phyloP scores from a whole-genome alignment of 2,797 vertebrate genomes.

The Orientallactaga sibirica region DNA sequence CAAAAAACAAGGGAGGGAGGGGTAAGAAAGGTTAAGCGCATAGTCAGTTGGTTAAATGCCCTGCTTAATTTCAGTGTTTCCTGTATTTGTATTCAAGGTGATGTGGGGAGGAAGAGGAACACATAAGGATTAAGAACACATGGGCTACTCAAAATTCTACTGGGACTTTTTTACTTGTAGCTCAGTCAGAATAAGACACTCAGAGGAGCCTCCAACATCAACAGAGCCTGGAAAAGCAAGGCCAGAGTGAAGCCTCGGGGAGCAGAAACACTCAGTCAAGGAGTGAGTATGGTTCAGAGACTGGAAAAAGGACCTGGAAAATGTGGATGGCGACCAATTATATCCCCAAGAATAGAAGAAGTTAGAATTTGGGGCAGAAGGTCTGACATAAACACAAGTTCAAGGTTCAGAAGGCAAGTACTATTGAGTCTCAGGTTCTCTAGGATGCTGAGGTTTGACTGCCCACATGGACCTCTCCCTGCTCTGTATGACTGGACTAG shows the following conservation, averaged over 20 bases:
- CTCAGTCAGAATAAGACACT: neutral
- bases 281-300: neutral
- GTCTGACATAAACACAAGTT: neutral
- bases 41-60: neutral
- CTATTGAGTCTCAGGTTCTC: neutral
- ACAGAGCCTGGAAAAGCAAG: neutral
- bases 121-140: constrained; percentile 9
- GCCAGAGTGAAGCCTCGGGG: neutral
- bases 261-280: neutral
- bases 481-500: neutral
- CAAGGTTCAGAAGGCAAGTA: neutral
- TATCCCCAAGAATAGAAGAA: neutral
- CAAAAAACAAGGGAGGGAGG: neutral
- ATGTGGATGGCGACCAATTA: neutral
- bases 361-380: neutral
- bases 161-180: neutral
- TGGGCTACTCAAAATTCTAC: neutral
- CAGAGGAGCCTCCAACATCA: neutral
- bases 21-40: constrained; percentile 26
- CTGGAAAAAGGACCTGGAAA: neutral
- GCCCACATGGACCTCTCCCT: neutral
- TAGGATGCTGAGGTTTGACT: neutral
- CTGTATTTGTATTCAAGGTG: neutral
- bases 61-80: constrained; percentile 26
- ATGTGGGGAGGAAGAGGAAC: neutral